Evolutionary conservation across 2,888 invertebrate species (phyloP).

Genomic region (Pimpla rufipes): DNA sequence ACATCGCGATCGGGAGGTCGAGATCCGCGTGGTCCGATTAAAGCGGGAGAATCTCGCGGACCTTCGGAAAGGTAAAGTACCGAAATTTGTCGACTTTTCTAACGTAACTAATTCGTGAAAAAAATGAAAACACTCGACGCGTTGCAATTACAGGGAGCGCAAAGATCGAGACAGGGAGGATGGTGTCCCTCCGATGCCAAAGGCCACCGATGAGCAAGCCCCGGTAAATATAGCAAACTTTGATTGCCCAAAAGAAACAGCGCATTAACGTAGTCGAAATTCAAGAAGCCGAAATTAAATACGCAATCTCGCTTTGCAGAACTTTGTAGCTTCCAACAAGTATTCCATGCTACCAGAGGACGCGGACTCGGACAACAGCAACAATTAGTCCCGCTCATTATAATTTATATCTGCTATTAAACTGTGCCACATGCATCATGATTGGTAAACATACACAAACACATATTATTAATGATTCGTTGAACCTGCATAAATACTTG

Average conservation of each 20-base stretch:
- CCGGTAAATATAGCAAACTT: constrained; percentile 87
- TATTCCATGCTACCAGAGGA: constrained; percentile 91
- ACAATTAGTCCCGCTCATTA: constrained; percentile 80
- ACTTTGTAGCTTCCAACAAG: constrained; percentile 92
- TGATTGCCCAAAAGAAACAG: too few species aligned
- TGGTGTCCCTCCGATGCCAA: constrained; percentile 88
- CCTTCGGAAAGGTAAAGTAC: constrained; percentile 74
- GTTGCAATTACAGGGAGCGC: constrained; percentile 73
- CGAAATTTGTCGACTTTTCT: neutral
- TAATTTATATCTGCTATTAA: constrained; percentile 80
- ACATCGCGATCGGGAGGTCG: constrained; percentile 70
- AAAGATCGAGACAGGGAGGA: constrained; percentile 79
- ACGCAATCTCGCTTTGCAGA: constrained; percentile 85
- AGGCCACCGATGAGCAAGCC: constrained; percentile 90
- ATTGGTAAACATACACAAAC: constrained; percentile 80
- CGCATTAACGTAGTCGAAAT: constrained; percentile 9
- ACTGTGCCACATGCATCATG: constrained; percentile 82
- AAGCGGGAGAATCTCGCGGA: constrained; percentile 75
- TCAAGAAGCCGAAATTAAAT: neutral
- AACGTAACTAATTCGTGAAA: neutral
- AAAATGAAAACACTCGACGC: neutral
- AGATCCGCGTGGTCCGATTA: constrained; percentile 68
- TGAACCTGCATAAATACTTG: constrained; percentile 78
- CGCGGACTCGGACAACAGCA: constrained; percentile 87
- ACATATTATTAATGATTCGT: constrained; percentile 77